Base-by-base conservation (phyloP, 2,797 vertebrate genomes). In the Brachymystax lenok region DNA sequence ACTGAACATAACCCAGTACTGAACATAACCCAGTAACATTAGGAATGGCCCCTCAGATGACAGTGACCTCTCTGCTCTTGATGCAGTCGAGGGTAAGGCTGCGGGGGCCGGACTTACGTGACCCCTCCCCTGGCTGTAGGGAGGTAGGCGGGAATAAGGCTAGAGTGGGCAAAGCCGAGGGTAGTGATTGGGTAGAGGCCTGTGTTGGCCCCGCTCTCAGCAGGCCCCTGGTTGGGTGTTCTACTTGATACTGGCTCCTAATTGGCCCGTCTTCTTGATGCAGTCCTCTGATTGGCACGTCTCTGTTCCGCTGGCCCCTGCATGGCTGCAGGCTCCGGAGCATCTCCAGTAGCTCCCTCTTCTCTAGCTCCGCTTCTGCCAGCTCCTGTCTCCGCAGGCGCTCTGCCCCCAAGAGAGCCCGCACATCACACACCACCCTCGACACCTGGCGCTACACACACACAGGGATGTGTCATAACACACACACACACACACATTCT, bases 341-440 rank as follows among this genome's bases (percentile, higher is more conserved):
- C 68, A 96, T 92, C 90, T 96, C 95, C 89, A 96, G 68, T 33
- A 97, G 81, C 73, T 97, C 95, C 19, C 89, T 92, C 74, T 96
- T 97, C 79, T 97, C 96, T 76, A 96, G 89, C 88, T 96, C 95
- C 0, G 92, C 94, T 77, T 95, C 96, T 61, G 96, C 95, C 86
- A 97, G 84, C 79, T 97, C 95, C 71, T 96, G 96, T 0, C 94
- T 93, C 75, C 95, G 96, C 63, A 95, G 93, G 1, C 95, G 94
- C 88, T 97, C 96, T 0, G 94, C 93, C 71, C 92, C 94, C 80
- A 96, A 84, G 79, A 98, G 90, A 2, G 94, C 94, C 1, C 92
- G 90, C 2, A 97, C 90, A 28, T 97, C 96, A 3, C 94, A 94
- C 94, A 95, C 95, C 87, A 97, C 84, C 3, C 92, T 90, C 0